Evolutionary conservation across 2,797 vertebrate genomes (phyloP).

Genomic region (Chelonia mydas): DNA sequence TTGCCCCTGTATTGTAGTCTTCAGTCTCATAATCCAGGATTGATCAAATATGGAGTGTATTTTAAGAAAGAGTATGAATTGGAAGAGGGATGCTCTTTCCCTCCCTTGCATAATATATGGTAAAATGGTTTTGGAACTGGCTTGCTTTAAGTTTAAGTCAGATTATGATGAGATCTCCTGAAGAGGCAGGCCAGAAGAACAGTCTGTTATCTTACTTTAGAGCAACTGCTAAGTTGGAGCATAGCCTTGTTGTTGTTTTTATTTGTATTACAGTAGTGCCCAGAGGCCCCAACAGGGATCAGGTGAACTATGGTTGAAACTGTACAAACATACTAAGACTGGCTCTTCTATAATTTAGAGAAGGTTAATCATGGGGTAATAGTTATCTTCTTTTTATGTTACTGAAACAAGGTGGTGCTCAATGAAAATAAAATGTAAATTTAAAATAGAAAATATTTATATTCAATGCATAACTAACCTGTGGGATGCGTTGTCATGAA

Average conservation of each 20-base stretch:
- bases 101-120: not conserved
- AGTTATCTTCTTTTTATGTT: constrained; percentile 7
- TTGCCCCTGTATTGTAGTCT: not conserved
- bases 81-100: not conserved
- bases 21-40: not conserved
- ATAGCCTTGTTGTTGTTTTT: not conserved
- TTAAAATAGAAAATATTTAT: not conserved
- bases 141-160: not conserved
- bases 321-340: not conserved
- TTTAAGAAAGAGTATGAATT: not conserved
- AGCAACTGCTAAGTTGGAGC: not conserved
- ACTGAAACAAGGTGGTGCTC: not conserved
- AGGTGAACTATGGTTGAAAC: not conserved
- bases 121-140: not conserved
- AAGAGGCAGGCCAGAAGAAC: not conserved
- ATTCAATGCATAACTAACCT: not conserved
- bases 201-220: not conserved
- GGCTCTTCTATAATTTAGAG: not conserved
- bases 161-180: not conserved
- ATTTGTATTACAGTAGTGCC: not conserved
- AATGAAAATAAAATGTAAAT: not conserved
- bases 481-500: not conserved
- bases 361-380: not conserved
- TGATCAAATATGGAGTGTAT: not conserved
- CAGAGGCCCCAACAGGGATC: not conserved